These are phyloP conservation scores for Sterna hirundo DNA, from an alignment of 2,113 vertebrate species.

Conservation along the genomic window DNA sequence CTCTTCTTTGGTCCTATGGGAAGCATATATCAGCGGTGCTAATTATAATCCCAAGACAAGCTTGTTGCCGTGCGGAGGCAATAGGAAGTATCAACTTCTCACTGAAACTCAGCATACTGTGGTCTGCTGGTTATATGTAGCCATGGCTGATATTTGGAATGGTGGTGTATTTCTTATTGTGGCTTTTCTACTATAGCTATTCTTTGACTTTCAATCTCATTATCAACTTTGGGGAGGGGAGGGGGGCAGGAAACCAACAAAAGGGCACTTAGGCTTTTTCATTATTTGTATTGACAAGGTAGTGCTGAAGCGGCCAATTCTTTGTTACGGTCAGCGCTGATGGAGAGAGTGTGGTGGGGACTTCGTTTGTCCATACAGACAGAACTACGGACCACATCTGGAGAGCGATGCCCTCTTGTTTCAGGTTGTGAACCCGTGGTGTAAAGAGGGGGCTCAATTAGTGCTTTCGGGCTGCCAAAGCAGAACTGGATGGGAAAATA, in stretches of 20 bases:
- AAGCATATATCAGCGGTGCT: not conserved
- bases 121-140: not conserved
- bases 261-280: not conserved
- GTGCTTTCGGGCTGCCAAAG: not conserved
- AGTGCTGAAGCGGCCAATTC: not conserved
- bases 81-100: conserved; percentile 8
- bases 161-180: not conserved
- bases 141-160: not conserved
- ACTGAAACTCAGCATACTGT: not conserved
- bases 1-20: conserved; percentile 16
- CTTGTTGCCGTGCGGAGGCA: not conserved
- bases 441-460: not conserved
- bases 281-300: not conserved
- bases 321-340: rapidly evolving
- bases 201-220: not conserved
- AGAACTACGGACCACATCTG: not conserved
- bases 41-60: not conserved
- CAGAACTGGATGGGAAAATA: not conserved
- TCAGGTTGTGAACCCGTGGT: not conserved
- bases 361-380: not conserved
- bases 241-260: not conserved
- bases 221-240: not conserved
- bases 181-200: not conserved
- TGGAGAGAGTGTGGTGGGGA: not conserved
- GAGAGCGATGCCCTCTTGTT: not conserved